Evolutionary conservation across 2,888 invertebrate genomes (phyloP).

Genomic region (Eupithecia insigniata): DNA sequence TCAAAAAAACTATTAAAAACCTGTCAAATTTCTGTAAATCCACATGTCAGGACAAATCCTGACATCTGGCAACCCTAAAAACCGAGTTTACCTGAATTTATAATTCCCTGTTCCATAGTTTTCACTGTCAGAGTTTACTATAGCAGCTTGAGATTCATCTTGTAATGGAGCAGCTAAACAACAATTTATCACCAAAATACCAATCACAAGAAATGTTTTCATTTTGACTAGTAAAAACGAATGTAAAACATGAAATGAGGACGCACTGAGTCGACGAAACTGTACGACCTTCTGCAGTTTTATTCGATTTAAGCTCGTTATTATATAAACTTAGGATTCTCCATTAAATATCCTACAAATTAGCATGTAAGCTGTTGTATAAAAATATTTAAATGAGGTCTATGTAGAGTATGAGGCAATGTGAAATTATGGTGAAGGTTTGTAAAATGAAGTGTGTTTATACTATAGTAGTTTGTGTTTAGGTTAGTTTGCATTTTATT

Average conservation of each 20-base stretch:
- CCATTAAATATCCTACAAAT: no score
- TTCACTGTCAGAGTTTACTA: constrained; percentile 18
- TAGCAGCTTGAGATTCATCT: constrained; percentile 30
- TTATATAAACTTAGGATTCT: constrained; percentile 14
- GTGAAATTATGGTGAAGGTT: no score
- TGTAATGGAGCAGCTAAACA: constrained; percentile 15
- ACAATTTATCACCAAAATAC: constrained; percentile 6
- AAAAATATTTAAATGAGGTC: no score
- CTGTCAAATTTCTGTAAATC: no score
- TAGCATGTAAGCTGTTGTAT: no score
- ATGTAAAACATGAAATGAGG: neutral
- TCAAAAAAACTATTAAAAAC: no score
- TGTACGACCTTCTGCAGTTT: constrained; percentile 9
- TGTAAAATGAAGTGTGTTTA: no score
- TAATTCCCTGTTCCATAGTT: constrained; percentile 46
- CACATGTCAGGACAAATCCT: neutral
- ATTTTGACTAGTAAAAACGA: constrained; percentile 3
- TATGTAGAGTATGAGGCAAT: no score
- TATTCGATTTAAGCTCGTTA: constrained; percentile 10
- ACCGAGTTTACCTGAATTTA: constrained; percentile 44
- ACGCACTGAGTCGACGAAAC: constrained; percentile 5
- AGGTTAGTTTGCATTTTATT: no score
- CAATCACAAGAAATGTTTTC: constrained; percentile 22
- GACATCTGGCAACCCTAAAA: neutral
- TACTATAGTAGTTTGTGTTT: no score